Percentiles rank a stretch among this genome's conserved stretches.
Evolutionary conservation across 2,113 vertebrate genomes (phyloP).

Genomic region (Protomyctophum bolini): DNA sequence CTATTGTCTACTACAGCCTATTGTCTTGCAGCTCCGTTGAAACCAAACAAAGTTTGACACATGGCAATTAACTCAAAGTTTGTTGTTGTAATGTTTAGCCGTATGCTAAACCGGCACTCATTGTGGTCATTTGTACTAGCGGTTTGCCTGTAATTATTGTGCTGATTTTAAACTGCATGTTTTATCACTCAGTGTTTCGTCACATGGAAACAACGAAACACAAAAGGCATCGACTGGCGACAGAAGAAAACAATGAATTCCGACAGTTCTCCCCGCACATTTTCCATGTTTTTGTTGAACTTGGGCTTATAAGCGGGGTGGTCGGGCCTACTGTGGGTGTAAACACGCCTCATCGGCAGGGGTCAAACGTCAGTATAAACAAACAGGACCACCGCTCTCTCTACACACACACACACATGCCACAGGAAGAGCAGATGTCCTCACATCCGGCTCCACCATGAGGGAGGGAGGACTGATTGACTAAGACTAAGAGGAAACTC

Average conservation of each 20-base stretch:
- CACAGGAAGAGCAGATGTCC: slow-evolving; percentile 50
- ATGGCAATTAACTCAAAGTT: slow-evolving; percentile 20
- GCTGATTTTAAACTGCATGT: slow-evolving; percentile 35
- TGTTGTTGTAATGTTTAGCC: slow-evolving; percentile 29
- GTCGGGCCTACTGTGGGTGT: slow-evolving; percentile 37
- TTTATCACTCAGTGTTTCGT: slow-evolving; percentile 34
- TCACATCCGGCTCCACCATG: slow-evolving; percentile 18
- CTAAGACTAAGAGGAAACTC: slow-evolving; percentile 21
- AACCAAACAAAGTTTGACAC: slow-evolving; percentile 16
- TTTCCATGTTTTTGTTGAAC: slow-evolving; percentile 59
- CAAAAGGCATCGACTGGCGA: slow-evolving; percentile 15
- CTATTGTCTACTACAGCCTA: slow-evolving; percentile 3
- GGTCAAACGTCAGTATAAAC: slow-evolving; percentile 40
- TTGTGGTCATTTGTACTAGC: slow-evolving; percentile 31
- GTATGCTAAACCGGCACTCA: slow-evolving; percentile 35
- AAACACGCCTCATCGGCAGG: slow-evolving; percentile 37
- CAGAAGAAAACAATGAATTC: slow-evolving; percentile 7
- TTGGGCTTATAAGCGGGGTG: slow-evolving; percentile 27
- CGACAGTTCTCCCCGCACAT: background rate
- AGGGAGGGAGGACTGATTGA: background rate
- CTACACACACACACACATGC: background rate
- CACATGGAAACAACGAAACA: slow-evolving; percentile 12
- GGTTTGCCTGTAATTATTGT: slow-evolving; percentile 49
- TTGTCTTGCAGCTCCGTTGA: slow-evolving; percentile 36
- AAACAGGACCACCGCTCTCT: background rate